phyloP scores from a whole-genome alignment of 2,797 vertebrate genomes.

The Natrix natrix region DNA sequence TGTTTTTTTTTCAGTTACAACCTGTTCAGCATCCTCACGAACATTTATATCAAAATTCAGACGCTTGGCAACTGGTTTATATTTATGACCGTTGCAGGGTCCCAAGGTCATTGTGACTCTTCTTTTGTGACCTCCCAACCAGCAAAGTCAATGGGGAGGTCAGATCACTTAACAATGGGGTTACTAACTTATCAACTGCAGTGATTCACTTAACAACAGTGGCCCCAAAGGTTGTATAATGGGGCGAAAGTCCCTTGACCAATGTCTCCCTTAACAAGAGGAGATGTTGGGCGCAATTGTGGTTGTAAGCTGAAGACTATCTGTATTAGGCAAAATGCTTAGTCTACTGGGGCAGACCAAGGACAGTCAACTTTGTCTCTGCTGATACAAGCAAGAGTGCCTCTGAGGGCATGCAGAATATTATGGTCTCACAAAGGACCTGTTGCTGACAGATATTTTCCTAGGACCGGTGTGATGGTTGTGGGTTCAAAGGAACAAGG shows the following conservation, averaged over 20 bases:
- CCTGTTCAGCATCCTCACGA: too few species aligned
- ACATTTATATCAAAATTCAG: too few species aligned
- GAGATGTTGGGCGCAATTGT: background rate
- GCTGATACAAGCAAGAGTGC: background rate
- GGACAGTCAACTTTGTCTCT: background rate
- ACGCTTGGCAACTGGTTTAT: too few species aligned
- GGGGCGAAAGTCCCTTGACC: background rate
- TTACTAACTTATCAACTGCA: background rate
- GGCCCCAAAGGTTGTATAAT: background rate
- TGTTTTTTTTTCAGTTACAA: too few species aligned
- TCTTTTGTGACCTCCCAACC: too few species aligned
- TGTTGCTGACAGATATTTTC: background rate
- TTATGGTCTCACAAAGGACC: background rate
- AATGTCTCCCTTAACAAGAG: background rate
- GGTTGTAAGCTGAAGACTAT: background rate
- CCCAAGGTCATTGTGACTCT: too few species aligned
- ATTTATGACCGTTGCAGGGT: too few species aligned
- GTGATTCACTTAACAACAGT: background rate
- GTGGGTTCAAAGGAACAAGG: background rate
- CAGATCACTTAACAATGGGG: background rate
- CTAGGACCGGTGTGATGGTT: too few species aligned
- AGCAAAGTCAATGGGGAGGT: too few species aligned
- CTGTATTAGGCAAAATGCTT: background rate
- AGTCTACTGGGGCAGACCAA: background rate
- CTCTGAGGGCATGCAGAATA: background rate